These are phyloP conservation scores for Atractosteus spatula DNA, from an alignment of 2,113 vertebrate genomes.

Conservation along the genomic window DNA sequence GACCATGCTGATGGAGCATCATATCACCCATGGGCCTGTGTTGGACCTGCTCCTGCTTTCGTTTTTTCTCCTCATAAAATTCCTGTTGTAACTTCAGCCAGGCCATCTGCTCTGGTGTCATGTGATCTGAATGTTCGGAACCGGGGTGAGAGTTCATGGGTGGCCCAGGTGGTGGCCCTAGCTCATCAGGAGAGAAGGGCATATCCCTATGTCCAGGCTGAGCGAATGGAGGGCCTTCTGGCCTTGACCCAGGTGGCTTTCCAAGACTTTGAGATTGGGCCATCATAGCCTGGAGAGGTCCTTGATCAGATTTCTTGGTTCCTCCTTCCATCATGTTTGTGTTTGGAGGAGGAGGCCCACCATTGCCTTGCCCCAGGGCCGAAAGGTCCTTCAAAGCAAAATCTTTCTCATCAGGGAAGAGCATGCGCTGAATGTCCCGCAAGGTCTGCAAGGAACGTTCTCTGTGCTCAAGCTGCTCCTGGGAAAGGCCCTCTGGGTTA, in stretches of 20 bases:
- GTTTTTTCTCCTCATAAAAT: slow-evolving; percentile 95
- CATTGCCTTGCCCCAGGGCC: slow-evolving; percentile 63
- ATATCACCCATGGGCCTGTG: slow-evolving; percentile 92
- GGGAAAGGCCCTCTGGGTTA: slow-evolving; percentile 92
- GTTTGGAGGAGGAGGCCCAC: slow-evolving; percentile 70
- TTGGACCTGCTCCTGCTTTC: slow-evolving; percentile 94
- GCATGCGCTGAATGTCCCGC: slow-evolving; percentile 96
- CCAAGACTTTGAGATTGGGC: slow-evolving; percentile 94
- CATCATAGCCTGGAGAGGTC: slow-evolving; percentile 95
- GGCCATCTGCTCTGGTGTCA: slow-evolving; percentile 96
- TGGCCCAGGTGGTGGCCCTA: slow-evolving; percentile 77
- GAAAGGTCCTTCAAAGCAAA: slow-evolving; percentile 70
- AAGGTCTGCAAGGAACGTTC: slow-evolving; percentile 94
- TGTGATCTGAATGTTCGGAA: slow-evolving; percentile 88
- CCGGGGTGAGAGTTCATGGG: slow-evolving; percentile 78
- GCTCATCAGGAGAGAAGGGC: slow-evolving; percentile 92
- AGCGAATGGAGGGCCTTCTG: slow-evolving; percentile 85
- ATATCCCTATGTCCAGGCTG: slow-evolving; percentile 91
- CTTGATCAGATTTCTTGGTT: slow-evolving; percentile 83
- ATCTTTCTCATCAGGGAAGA: slow-evolving; percentile 92
- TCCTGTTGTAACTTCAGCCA: slow-evolving; percentile 98
- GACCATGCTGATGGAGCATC: slow-evolving; percentile 94
- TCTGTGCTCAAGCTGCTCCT: slow-evolving; percentile 95
- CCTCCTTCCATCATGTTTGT: slow-evolving; percentile 73
- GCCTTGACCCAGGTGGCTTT: slow-evolving; percentile 81